Evolutionary conservation across 2,797 vertebrate genomes (phyloP).

Genomic region (Agapornis canus): DNA sequence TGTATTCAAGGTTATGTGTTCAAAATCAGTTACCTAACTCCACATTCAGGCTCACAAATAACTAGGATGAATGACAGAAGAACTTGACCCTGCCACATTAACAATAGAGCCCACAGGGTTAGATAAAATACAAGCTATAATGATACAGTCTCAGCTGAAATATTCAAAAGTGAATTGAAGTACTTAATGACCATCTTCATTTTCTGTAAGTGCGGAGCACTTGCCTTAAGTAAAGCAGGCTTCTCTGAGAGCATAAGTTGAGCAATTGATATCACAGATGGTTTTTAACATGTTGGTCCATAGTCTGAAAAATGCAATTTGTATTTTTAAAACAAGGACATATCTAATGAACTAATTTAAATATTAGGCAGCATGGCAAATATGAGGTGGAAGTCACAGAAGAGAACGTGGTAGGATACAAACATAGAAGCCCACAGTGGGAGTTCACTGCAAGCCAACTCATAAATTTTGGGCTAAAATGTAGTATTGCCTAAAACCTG

Average conservation of each 20-base stretch:
- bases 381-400: conserved; percentile 5
- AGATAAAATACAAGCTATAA: background rate
- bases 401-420: background rate
- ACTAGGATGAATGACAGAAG: background rate
- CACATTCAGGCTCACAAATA: background rate
- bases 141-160: background rate
- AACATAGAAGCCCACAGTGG: background rate
- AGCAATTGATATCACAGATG: conserved; percentile 58
- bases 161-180: background rate
- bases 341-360: conserved; percentile 40
- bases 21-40: background rate
- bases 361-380: background rate
- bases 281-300: conserved; percentile 55
- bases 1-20: background rate
- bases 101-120: background rate
- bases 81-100: background rate
- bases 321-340: conserved; percentile 20
- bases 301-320: conserved; percentile 42
- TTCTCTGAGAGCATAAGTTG: conserved; percentile 14
- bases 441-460: background rate
- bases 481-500: background rate
- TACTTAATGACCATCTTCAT: background rate
- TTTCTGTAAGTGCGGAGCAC: background rate
- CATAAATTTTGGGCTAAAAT: background rate
- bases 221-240: background rate